Conservation (phyloP, 2,888 invertebrate genomes). For the Galerucella calmariensis region DNA sequence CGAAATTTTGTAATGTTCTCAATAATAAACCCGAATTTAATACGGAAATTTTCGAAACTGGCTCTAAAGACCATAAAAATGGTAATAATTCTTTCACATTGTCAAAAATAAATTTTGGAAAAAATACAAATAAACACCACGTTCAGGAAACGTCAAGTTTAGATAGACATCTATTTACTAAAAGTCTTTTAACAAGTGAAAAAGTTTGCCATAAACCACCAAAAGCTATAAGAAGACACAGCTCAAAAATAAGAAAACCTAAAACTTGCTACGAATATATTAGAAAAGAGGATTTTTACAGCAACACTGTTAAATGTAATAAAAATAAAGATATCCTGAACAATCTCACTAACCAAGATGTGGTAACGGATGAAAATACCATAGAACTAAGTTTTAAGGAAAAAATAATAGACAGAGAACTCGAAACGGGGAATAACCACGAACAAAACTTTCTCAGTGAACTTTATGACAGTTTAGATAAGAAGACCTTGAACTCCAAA, state of each 20-base stretch:
- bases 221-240: conserved; percentile 76
- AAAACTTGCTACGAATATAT: conserved; percentile 63
- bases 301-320: conserved; percentile 51
- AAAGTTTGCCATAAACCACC: conserved; percentile 79
- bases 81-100: conserved; percentile 48
- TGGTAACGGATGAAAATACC: conserved; percentile 56
- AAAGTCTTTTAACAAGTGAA: conserved; percentile 61
- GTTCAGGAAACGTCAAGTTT: conserved; percentile 63
- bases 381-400: conserved; percentile 63
- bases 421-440: conserved; percentile 52
- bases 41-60: conserved; percentile 58
- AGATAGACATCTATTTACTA: conserved; percentile 64
- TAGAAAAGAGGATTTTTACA: conserved; percentile 62
- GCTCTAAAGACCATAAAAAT: conserved; percentile 46
- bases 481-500: conserved; percentile 54
- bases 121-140: conserved; percentile 53
- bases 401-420: conserved; percentile 60
- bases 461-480: conserved; percentile 62
- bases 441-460: conserved; percentile 54
- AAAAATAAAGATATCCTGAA: conserved; percentile 46
- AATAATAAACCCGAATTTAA: conserved; percentile 63
- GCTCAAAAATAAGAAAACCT: conserved; percentile 65
- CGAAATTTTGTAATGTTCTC: conserved; percentile 63
- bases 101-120: conserved; percentile 54
- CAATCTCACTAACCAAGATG: conserved; percentile 48